Base-by-base conservation (phyloP, 1,140 invertebrate genomes). In the Paralvinella palmiformis region DNA sequence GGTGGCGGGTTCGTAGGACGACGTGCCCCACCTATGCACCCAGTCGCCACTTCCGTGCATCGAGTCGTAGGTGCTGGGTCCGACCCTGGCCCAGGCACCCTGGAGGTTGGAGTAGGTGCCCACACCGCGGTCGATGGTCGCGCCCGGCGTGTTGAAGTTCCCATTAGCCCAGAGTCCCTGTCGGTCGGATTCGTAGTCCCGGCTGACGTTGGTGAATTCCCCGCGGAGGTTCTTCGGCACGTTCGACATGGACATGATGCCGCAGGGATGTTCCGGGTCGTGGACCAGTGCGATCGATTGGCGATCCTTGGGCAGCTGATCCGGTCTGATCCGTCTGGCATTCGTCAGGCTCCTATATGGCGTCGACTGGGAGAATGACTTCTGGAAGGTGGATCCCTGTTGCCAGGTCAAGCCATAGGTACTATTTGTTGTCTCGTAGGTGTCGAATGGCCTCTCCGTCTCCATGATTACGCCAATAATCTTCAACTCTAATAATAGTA, bases 101-200 rank as follows among this genome's bases (percentile, higher is more conserved):
- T 66, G 62, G 13, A 66, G 59, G 52, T 66, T 66, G 24, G 59
- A 62, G 59, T 66, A 66, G n/a, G 64, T 66, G 29, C 58, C 64
- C 27, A 65, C 2, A 24, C 45, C 20, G 17, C 33, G 22, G 35
- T 62, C 50, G 2, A 55, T 32, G 7, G 45, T 62, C 20, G 62
- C 62, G 3, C 41, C 48, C 1, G 50, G 31, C 13, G 29, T 55
- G 50, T 63, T 63, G 59, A 56, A 66, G 33, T 44, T 24, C 15
- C 29, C 29, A 59, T 66, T 66, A 2, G n/a, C 35, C 48, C 50
- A 66, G 15, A 66, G 44, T 10, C 64, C 64, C 53, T 66, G 48
- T 52, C 58, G 41, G 22, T 65, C 59, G 3, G 59, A n/a, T 13
- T 31, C 37, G 17, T 62, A 37, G 59, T 66, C 58, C 1, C 50